Base-by-base conservation (phyloP, 2,888 invertebrate species). In the Lampropteryx suffumata region DNA sequence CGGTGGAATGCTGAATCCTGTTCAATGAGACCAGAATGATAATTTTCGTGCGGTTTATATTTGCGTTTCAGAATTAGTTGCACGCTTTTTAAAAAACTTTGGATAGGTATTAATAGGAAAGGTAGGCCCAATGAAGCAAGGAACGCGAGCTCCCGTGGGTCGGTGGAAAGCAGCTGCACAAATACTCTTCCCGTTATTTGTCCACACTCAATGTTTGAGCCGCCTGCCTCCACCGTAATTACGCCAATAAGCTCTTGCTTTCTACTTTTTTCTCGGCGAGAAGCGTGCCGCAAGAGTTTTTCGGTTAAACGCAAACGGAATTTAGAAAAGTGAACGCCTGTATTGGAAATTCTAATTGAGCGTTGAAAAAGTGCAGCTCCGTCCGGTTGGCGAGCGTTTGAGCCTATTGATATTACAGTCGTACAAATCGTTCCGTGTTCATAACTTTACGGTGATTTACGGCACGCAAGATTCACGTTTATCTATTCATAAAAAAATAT, bases 111-210 rank as follows among this genome's bases (percentile, higher is more conserved):
- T 51, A 55, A 50, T 51, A 41, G 55, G 57, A 49, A 55, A 60
- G 59, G 63, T 63, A 58, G 62, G 62, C 52, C 55, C 45, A 44
- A 55, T 50, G 55, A 57, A 56, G 62, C 62, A 66, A 51, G 60
- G 50, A 56, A 55, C 57, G 61, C 62, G 54, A 59, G 61, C 58
- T 57, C 66, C 61, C 67, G 53, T 62, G 55, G 57, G 61, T 65
- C 11, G 61, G 59, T 61, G 58, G 61, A 61, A 67, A 76, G 66
- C 84, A 84, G 82, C 84, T 84, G 84, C 73, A 77, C 80, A 82
- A 85, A 84, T 72, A 84, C 78, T 78, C 77, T 71, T 71, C 76
- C 73, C 75, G 74, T 77, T 82, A 77, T 85, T 84, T 85, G 82
- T 81, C 76, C 73, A 79, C 75, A 76, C 73, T 74, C 74, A 67